Percentiles rank a stretch among this genome's conserved stretches.
phyloP scores from a whole-genome alignment of 2,113 vertebrate genomes.

The Okapia johnstoni region DNA sequence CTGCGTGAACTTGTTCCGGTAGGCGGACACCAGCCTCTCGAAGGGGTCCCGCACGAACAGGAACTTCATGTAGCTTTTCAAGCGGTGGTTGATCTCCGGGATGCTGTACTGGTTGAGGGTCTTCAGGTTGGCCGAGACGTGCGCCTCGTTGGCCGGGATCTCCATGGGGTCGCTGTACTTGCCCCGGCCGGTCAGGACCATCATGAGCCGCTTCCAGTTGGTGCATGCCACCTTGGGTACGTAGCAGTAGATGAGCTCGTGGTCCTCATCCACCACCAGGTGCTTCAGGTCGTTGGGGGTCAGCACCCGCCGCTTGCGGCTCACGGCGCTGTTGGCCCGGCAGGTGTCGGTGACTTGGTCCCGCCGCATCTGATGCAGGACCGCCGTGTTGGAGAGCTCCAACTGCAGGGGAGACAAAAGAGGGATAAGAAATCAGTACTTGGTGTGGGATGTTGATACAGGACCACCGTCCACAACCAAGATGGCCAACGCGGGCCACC shows the following conservation, averaged over 20 bases:
- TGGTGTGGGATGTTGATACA: rapidly evolving
- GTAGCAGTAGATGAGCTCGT: slow-evolving; percentile 98
- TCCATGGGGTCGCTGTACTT: slow-evolving; percentile 97
- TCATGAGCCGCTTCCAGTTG: slow-evolving; percentile 99
- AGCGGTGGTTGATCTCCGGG: slow-evolving; percentile 95
- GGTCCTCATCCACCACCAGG: slow-evolving; percentile 96
- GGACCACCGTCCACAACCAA: rapidly evolving
- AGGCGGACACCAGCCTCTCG: slow-evolving; percentile 96
- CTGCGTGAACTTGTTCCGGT: slow-evolving; percentile 99
- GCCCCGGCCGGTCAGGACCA: slow-evolving; percentile 96
- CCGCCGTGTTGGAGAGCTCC: slow-evolving; percentile 87
- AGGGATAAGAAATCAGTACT: neutral
- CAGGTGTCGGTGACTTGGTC: slow-evolving; percentile 93
- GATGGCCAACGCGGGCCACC: rapidly evolving
- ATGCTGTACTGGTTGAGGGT: slow-evolving; percentile 98
- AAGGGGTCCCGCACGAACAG: slow-evolving; percentile 97
- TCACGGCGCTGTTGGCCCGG: slow-evolving; percentile 86
- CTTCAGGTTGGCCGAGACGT: slow-evolving; percentile 94
- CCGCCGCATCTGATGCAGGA: slow-evolving; percentile 92
- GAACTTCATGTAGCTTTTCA: slow-evolving; percentile 99
- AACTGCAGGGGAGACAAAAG: slow-evolving; percentile 80
- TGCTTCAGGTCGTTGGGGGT: slow-evolving; percentile 95
- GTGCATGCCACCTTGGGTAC: slow-evolving; percentile 99
- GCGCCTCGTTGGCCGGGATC: slow-evolving; percentile 95
- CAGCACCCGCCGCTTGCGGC: slow-evolving; percentile 91